Evolutionary conservation across 2,113 vertebrate species (phyloP).

Genomic region (Pelecanus crispus): DNA sequence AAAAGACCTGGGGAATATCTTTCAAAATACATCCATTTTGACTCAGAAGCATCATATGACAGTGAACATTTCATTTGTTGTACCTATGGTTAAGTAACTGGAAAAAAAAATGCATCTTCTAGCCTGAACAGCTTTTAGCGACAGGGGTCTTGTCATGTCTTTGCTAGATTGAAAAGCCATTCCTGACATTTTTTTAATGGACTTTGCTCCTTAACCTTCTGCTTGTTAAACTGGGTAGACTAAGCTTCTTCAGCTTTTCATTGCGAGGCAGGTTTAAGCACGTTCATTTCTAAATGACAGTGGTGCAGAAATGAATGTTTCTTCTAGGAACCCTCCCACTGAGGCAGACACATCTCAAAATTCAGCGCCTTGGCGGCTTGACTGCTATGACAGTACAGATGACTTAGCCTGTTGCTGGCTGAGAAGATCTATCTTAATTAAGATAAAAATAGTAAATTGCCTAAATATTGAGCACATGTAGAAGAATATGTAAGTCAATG

Average conservation of each 20-base stretch:
- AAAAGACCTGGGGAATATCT: neutral
- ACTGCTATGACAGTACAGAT: constrained; percentile 59
- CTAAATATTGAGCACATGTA: constrained; percentile 78
- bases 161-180: neutral
- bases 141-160: neutral
- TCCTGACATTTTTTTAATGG: neutral
- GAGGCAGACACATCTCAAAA: constrained; percentile 56
- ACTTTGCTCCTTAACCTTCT: neutral
- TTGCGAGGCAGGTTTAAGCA: neutral
- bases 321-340: constrained; percentile 28
- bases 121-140: neutral
- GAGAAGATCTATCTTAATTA: constrained; percentile 74
- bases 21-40: neutral
- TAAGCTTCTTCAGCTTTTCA: neutral
- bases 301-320: neutral
- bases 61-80: neutral
- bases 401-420: constrained; percentile 65
- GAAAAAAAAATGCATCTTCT: neutral
- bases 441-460: constrained; percentile 77
- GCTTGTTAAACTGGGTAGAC: neutral
- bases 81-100: neutral
- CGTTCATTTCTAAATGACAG: neutral
- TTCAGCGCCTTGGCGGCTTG: constrained; percentile 17
- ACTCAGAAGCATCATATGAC: neutral
- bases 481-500: constrained; percentile 72